These are phyloP conservation scores for Epirrita christyi DNA, from an alignment of 2,888 invertebrate species.

Conservation along the genomic window DNA sequence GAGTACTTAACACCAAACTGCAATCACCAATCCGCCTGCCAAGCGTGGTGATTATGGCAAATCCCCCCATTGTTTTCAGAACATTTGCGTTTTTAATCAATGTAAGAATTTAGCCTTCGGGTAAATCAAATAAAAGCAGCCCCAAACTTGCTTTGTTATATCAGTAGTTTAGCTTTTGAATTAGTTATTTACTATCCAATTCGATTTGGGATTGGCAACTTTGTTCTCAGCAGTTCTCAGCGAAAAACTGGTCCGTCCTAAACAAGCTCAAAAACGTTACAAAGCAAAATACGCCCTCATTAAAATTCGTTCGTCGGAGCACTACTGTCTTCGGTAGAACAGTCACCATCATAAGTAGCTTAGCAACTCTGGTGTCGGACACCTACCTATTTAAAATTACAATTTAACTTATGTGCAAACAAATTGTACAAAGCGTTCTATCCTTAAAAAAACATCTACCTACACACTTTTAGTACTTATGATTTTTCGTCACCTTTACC, in stretches of 20 bases:
- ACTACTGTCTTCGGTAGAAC: conserved; percentile 17
- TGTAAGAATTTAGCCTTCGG: not conserved
- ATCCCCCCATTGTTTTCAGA: no score
- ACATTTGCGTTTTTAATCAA: no score
- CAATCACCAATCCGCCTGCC: no score
- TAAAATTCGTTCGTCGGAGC: conserved; percentile 50
- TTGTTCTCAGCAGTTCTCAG: conserved; percentile 47
- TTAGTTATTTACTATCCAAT: conserved; percentile 12
- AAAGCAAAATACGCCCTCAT: conserved; percentile 53
- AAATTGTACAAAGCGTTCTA: no score
- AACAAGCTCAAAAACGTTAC: conserved; percentile 56
- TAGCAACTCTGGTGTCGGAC: conserved; percentile 1
- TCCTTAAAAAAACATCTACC: no score
- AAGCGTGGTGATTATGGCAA: no score
- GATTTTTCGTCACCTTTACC: no score
- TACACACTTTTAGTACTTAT: no score
- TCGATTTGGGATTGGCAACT: conserved; percentile 19
- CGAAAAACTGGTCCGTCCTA: conserved; percentile 54
- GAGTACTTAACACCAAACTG: no score
- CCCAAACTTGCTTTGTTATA: conserved; percentile 8
- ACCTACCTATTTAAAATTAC: no score
- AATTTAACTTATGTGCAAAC: no score
- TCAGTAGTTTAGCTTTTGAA: conserved; percentile 3
- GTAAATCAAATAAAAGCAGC: conserved; percentile 5
- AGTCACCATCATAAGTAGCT: not conserved